Evolutionary conservation across 2,888 invertebrate species (phyloP), one percentile per base, ranked within the genome.

Genomic region (Drosophila paranaensis): DNA sequence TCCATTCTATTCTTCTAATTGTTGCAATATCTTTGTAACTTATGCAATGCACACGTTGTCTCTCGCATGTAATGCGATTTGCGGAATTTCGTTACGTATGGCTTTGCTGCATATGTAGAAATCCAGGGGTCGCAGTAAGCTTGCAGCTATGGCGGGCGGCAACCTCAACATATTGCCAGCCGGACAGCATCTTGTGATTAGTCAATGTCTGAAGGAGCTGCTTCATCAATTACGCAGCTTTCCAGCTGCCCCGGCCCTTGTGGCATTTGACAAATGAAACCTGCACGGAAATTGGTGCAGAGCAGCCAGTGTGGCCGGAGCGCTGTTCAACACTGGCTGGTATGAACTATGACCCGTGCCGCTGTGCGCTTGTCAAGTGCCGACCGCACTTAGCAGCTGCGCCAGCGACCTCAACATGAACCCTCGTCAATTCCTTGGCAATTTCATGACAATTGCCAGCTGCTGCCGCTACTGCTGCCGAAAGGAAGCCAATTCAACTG

Each of bases 201-300:
- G 89, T 84, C 84, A 84, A 79, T 79, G 84, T 88, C 84, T 71
- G 46, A 62, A 60, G 64, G 67, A 74, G 74, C 69, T 77, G 87
- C 74, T 86, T 72, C 89, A 86, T 86, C 85, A 89, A 86, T 86
- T 86, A 86, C 84, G 68, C 71, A 79, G 57, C 66, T 65, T 64
- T 70, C 46, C 42, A 62, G 58, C 33, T 53, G 67, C 60, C 60
- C 53, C 48, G 48, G 13, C 50, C 35, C 53, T 63, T 54, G 35
- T 63, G 70, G 66, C 80, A 75, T 74, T 88, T 86, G 86, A 86
- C 89, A 86, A 86, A 89, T 86, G 86, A 82, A 84, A 80, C 82
- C 78, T 78, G 74, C 73, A 71, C 72, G 65, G 66, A 73, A 74
- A 80, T 80, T 80, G 76, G 85, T 76, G 69, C 62, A 43, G 20